These are phyloP conservation scores for Aphelinus atriplicis DNA, from an alignment of 1,140 invertebrate species.

Conservation along the genomic window DNA sequence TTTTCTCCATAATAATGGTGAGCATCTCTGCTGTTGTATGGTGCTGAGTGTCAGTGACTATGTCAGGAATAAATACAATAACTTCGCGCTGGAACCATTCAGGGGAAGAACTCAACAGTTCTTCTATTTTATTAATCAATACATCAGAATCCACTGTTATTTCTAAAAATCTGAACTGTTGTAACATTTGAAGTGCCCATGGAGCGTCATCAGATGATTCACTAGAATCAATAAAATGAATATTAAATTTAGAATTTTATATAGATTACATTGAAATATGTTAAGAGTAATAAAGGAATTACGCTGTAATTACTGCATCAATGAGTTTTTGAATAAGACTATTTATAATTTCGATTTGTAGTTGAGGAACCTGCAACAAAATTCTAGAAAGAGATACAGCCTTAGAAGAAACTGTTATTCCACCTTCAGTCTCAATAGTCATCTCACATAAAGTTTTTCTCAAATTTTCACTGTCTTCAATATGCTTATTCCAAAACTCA, in stretches of 20 bases:
- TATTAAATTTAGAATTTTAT: constrained; percentile 6
- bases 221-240: constrained; percentile 43
- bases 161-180: constrained; percentile 62
- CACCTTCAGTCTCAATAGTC: constrained; percentile 44
- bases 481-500: constrained; percentile 51
- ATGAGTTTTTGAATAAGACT: constrained; percentile 54
- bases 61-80: constrained; percentile 58
- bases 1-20: constrained; percentile 54
- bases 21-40: constrained; percentile 55
- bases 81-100: constrained; percentile 60
- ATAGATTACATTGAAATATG: constrained; percentile 3
- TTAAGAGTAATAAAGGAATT: constrained; percentile 9
- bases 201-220: constrained; percentile 51
- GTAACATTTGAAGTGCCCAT: constrained; percentile 53
- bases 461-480: constrained; percentile 51
- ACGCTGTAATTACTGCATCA: constrained; percentile 56
- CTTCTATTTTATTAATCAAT: constrained; percentile 52
- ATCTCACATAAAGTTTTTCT: constrained; percentile 52
- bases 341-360: constrained; percentile 55
- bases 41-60: constrained; percentile 58
- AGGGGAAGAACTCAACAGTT: constrained; percentile 57
- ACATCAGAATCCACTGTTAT: constrained; percentile 48
- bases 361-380: constrained; percentile 54
- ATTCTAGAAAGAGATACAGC: constrained; percentile 53
- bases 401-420: constrained; percentile 41